phyloP scores from a whole-genome alignment of 1,140 invertebrate genomes.

The Riptortus pedestris region DNA sequence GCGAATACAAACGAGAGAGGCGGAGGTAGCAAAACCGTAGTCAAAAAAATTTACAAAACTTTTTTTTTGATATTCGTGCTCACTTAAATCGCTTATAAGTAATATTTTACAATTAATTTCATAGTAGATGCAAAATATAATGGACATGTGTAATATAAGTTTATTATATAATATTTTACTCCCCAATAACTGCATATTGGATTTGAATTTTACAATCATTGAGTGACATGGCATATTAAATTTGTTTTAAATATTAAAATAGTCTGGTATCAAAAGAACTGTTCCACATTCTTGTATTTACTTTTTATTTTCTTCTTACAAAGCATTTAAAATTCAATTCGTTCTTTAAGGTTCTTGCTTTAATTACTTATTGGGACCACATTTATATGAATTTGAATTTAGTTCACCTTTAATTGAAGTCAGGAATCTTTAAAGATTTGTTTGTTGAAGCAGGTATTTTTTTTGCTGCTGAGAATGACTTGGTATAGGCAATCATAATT shows the following conservation, averaged over 20 bases:
- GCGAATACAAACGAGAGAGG: constrained; percentile 94
- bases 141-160: constrained; percentile 25
- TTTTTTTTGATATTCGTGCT: constrained; percentile 28
- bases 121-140: constrained; percentile 26
- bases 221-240: constrained; percentile 19
- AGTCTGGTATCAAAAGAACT: constrained; percentile 22
- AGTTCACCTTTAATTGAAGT: too few relatives aligned
- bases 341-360: too few relatives aligned
- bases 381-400: too few relatives aligned
- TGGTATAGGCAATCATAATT: too few relatives aligned
- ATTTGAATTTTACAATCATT: constrained; percentile 19
- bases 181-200: constrained; percentile 23
- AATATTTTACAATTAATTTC: constrained; percentile 28
- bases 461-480: too few relatives aligned
- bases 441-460: too few relatives aligned
- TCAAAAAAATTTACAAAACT: constrained; percentile 27
- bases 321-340: too few relatives aligned
- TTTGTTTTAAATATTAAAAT: constrained; percentile 21
- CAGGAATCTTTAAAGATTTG: too few relatives aligned
- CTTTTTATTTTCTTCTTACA: constrained; percentile 14
- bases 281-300: constrained; percentile 25
- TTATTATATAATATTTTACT: constrained; percentile 21
- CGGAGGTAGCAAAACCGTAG: constrained; percentile 63
- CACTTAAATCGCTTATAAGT: constrained; percentile 26
- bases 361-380: too few relatives aligned